Evolutionary conservation across 2,888 invertebrate species (phyloP).

Genomic region (Orthosia cruda): DNA sequence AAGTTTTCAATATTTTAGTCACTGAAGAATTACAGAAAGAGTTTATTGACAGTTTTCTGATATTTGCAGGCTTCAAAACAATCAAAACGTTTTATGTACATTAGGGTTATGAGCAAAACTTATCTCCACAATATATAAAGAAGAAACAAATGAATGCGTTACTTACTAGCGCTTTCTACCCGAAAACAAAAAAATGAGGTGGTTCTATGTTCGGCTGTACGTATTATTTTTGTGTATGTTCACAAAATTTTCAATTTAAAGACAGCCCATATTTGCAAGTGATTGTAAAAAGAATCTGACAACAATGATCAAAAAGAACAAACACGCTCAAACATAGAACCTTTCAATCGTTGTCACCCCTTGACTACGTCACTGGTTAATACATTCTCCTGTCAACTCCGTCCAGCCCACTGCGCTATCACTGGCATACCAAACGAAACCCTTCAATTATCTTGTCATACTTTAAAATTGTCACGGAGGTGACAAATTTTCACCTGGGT

Average conservation of each 20-base stretch:
- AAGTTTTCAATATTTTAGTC: too few species aligned
- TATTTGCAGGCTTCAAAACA: not conserved
- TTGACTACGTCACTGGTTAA: constrained; percentile 47
- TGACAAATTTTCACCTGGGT: constrained; percentile 61
- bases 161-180: too few species aligned
- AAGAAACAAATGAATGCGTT: not conserved
- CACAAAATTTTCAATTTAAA: not conserved
- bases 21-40: not conserved
- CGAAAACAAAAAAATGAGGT: too few species aligned
- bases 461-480: constrained; percentile 49
- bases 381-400: constrained; percentile 48
- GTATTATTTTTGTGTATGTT: too few species aligned
- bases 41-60: not conserved
- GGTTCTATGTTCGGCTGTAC: too few species aligned
- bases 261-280: not conserved
- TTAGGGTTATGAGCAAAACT: not conserved
- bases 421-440: constrained; percentile 27
- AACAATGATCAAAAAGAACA: too few species aligned
- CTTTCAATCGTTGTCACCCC: constrained; percentile 17
- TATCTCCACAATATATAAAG: too few species aligned
- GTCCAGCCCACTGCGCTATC: constrained; percentile 36
- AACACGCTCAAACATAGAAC: not conserved
- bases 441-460: constrained; percentile 64
- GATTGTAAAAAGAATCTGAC: too few species aligned
- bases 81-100: not conserved